Conservation (phyloP, 2,113 vertebrate species). For the Phainopepla nitens region DNA sequence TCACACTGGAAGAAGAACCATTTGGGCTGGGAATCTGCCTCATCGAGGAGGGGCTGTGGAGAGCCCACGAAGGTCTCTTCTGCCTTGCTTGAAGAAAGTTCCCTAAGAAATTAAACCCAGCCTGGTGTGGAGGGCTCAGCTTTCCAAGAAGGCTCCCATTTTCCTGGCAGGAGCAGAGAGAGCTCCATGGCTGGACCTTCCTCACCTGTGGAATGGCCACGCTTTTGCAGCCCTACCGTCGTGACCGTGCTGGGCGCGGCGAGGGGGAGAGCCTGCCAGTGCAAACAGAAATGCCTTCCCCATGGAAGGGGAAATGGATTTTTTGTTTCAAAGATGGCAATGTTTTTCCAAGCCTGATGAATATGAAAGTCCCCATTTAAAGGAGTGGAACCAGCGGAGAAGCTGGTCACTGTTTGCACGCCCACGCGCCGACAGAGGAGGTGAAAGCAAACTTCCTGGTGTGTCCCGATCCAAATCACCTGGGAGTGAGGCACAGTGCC, state of each 20-base stretch:
- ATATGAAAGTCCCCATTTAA: slow-evolving; percentile 73
- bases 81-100: not conserved
- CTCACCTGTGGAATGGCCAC: accelerated
- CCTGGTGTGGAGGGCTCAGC: not conserved
- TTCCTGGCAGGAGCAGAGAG: not conserved
- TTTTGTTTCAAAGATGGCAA: slow-evolving; percentile 35
- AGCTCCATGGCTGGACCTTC: not conserved
- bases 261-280: not conserved
- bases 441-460: slow-evolving; percentile 70
- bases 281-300: slow-evolving; percentile 39
- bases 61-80: accelerated
- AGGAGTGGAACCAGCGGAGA: slow-evolving; percentile 14
- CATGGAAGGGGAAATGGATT: slow-evolving; percentile 44
- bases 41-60: accelerated
- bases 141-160: not conserved
- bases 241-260: not conserved
- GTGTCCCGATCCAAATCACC: slow-evolving; percentile 50
- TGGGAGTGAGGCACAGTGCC: slow-evolving; percentile 14
- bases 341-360: slow-evolving; percentile 64
- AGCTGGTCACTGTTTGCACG: slow-evolving; percentile 55
- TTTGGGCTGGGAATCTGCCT: accelerated
- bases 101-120: not conserved
- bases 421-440: slow-evolving; percentile 48
- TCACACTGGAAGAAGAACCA: not conserved
- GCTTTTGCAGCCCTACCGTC: not conserved